Conservation (phyloP, 2,797 vertebrate genomes). For the Sebastes elongatus region DNA sequence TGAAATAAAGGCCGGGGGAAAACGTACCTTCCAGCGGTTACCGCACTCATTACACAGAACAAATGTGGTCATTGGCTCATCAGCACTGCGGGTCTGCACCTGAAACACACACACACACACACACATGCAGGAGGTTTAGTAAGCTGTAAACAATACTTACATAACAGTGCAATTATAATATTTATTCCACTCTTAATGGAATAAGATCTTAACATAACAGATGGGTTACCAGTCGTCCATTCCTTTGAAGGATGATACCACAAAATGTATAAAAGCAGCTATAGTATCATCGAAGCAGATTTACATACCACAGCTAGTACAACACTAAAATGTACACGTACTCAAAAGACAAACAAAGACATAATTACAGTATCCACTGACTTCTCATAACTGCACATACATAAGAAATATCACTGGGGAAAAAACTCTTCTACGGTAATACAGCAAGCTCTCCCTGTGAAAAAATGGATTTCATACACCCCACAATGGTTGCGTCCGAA, state of each 20-base stretch:
- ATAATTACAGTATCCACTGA: neutral
- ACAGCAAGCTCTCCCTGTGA: no score
- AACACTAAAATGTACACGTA: neutral
- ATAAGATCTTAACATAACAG: neutral
- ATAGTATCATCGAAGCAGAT: neutral
- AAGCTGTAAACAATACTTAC: neutral
- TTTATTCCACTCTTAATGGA: neutral
- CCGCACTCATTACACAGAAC: conserved; percentile 98
- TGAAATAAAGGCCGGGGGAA: neutral
- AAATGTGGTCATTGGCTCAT: conserved; percentile 99
- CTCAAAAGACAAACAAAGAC: neutral
- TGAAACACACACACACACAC: conserved; percentile 64
- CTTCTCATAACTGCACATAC: neutral
- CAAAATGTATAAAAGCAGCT: neutral
- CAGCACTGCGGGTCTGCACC: conserved; percentile 97
- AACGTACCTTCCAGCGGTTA: conserved; percentile 96
- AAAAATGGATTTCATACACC: neutral
- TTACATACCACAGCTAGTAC: neutral
- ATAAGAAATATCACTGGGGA: neutral
- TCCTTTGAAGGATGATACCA: neutral
- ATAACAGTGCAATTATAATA: neutral
- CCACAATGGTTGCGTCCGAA: neutral
- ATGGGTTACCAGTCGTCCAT: neutral
- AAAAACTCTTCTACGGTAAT: neutral
- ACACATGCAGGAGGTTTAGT: neutral